phyloP scores from a whole-genome alignment of 1,140 invertebrate species.

The Drosophila kepulauana region DNA sequence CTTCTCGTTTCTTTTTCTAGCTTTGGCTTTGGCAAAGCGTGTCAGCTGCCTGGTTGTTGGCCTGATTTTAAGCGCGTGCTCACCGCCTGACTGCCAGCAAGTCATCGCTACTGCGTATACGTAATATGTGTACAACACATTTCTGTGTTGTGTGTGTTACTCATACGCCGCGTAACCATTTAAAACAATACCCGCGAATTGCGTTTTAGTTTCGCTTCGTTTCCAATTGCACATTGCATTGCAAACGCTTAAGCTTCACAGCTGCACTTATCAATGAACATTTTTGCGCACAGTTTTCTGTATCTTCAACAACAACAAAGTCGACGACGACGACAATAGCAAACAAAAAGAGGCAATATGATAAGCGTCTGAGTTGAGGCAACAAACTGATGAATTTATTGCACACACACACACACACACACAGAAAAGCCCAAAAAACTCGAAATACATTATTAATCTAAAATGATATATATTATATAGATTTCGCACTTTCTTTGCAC shows the following conservation, averaged over 20 bases:
- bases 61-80: constrained; percentile 33
- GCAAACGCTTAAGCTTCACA: constrained; percentile 4
- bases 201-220: constrained; percentile 25
- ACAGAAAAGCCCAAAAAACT: constrained; percentile 1
- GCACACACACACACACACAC: background rate
- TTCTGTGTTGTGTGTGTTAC: constrained; percentile 12
- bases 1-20: background rate
- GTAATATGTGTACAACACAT: constrained; percentile 28
- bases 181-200: constrained; percentile 24
- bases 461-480: background rate
- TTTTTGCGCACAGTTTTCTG: constrained; percentile 10
- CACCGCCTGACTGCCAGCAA: constrained; percentile 21
- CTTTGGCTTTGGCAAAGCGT: constrained; percentile 10
- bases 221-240: constrained; percentile 20
- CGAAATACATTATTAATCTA: background rate
- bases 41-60: constrained; percentile 32
- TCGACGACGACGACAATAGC: background rate
- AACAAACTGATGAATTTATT: constrained; percentile 22
- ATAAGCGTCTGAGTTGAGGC: constrained; percentile 21
- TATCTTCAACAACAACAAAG: constrained; percentile 14
- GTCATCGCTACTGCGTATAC: constrained; percentile 30
- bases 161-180: constrained; percentile 33
- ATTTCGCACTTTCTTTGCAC: constrained; percentile 45
- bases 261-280: constrained; percentile 37
- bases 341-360: constrained; percentile 1